Evolutionary conservation across 1,140 invertebrate genomes (phyloP), one percentile per base, ranked within the genome.

Genomic region (Xylocopa sonorina): DNA sequence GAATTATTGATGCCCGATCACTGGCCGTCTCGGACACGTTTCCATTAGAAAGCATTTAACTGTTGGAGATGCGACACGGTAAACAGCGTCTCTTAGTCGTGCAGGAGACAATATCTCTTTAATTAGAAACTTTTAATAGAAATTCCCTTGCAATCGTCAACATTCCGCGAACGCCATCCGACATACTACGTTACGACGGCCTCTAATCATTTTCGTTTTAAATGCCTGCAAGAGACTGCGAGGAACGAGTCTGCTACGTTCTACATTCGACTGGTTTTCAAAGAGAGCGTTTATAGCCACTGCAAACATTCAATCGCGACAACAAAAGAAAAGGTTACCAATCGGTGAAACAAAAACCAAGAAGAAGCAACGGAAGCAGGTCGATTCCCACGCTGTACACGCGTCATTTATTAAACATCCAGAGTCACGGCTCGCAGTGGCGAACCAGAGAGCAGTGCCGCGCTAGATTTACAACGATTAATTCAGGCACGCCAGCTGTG

Each of bases 401-500:
- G 75, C 46, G 71, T 83, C 68, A 55, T n/a, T 55, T 64, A 64
- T 66, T 69, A 83, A 77, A 50, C 64, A 81, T 55, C 50, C 24
- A 21, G 34, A n/a, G n/a, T 3, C n/a, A 7, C 12, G 43, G 24
- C n/a, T 51, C 3, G 48, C 43, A 34, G 34, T 24, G 60, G 48
- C 69, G 46, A 58, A 63, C 24, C 32, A 32, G 41, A 43, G 29
- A 50, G n/a, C 66, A 63, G 79, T 51, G 62, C 77, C 82, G 83
- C 66, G 60, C 38, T 38, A 62, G 78, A 81, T 84, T 84, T 73
- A 81, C 82, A 79, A 46, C 77, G 77, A 84, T 84, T 84, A 84
- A 85, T 85, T 85, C 82, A 84, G 38, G 67, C 83, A 81, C 80
- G 78, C 78, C 78, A 63, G 51, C 51, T 77, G 75, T 81, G 82